Percentiles rank a stretch among this genome's conserved stretches.
These are phyloP conservation scores for Stratiolaelaps scimitus DNA, from an alignment of 1,140 invertebrate genomes.

Conservation along the genomic window DNA sequence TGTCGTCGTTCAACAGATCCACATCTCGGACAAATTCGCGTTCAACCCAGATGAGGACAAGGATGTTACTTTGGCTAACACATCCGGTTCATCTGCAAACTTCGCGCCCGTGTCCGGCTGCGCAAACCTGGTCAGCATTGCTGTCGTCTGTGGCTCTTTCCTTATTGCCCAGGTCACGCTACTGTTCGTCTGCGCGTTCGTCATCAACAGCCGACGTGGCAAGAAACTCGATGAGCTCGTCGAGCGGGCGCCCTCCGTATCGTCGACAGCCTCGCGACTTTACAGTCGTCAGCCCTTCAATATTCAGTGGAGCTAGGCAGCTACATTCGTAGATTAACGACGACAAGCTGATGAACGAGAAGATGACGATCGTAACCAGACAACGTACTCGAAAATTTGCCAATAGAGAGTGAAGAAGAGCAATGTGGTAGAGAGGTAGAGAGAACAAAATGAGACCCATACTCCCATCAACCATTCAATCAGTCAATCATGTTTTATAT, in stretches of 20 bases:
- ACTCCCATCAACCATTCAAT: no score
- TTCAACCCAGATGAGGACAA: constrained; percentile 38
- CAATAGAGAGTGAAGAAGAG: no score
- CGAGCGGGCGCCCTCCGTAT: constrained; percentile 17
- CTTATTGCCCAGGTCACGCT: constrained; percentile 25
- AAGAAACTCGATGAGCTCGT: constrained; percentile 22
- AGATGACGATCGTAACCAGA: no score
- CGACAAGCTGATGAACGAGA: no score
- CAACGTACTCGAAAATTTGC: no score
- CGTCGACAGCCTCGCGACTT: constrained; percentile 15
- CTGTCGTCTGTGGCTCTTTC: constrained; percentile 28
- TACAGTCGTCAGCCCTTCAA: constrained; percentile 28
- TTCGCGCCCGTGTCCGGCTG: constrained; percentile 31
- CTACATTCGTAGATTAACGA: no score
- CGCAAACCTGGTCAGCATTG: constrained; percentile 31
- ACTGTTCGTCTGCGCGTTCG: constrained; percentile 26
- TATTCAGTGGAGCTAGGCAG: constrained; percentile 9
- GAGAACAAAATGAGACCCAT: no score
- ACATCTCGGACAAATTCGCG: constrained; percentile 74
- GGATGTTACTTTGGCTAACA: constrained; percentile 31
- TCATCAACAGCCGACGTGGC: constrained; percentile 16
- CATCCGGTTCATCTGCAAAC: constrained; percentile 30
- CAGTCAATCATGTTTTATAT: no score
- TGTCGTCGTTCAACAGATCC: constrained; percentile 72
- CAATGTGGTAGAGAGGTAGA: no score